Conservation (phyloP, 2,113 vertebrate genomes). For the Misgurnus mizolepis region DNA sequence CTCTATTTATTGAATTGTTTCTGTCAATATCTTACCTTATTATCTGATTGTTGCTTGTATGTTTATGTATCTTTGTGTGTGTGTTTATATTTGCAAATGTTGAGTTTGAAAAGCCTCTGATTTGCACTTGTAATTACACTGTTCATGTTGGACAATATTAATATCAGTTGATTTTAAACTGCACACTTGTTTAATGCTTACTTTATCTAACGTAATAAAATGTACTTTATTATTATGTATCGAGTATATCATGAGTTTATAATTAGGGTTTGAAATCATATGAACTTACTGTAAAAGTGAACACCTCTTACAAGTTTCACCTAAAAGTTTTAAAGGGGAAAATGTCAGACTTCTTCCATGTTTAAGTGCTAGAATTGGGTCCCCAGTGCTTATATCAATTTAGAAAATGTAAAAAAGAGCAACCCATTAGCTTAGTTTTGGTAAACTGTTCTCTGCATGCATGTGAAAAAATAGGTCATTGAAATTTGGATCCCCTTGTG, state of each 20-base stretch:
- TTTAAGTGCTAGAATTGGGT: no score
- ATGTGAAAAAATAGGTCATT: no score
- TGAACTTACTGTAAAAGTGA: no score
- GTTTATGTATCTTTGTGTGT: neutral
- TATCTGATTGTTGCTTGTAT: neutral
- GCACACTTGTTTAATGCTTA: conserved; percentile 54
- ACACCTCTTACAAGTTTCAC: no score
- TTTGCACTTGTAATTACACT: neutral
- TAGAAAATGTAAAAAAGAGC: no score
- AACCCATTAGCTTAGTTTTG: no score
- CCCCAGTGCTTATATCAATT: no score
- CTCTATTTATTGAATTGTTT: conserved; percentile 13
- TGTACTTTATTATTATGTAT: neutral
- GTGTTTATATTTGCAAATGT: neutral
- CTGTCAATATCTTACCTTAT: neutral
- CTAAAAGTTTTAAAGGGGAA: no score
- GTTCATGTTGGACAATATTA: conserved; percentile 71
- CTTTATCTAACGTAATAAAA: conserved; percentile 47
- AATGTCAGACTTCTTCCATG: no score
- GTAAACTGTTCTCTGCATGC: no score
- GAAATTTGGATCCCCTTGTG: no score
- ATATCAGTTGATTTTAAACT: conserved; percentile 67
- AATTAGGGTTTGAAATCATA: no score
- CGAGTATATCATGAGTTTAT: neutral
- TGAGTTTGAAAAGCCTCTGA: neutral